These are phyloP conservation scores for Lynx canadensis DNA, from an alignment of 2,113 vertebrate species.

Conservation along the genomic window DNA sequence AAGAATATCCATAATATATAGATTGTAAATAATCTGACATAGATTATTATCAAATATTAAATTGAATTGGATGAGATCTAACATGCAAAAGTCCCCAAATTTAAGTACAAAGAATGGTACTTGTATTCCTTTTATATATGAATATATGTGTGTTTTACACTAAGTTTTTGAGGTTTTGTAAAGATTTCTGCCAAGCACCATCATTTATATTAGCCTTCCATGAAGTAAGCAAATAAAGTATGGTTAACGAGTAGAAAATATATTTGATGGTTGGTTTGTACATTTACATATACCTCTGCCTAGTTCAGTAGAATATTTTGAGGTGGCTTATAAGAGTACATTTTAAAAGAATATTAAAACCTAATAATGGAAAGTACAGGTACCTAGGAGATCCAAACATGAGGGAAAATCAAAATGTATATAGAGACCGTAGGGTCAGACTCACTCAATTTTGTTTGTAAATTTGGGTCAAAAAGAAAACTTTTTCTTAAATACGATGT, in stretches of 20 bases:
- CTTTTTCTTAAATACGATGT: neutral
- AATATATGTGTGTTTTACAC: neutral
- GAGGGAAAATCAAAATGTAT: neutral
- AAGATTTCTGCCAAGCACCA: neutral
- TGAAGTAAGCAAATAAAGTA: constrained; percentile 27
- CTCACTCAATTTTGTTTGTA: neutral
- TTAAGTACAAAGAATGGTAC: neutral
- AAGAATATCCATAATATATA: neutral
- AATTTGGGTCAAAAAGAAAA: constrained; percentile 6
- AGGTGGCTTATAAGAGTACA: neutral
- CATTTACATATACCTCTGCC: neutral
- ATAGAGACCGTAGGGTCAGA: neutral
- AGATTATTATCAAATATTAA: neutral
- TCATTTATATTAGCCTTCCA: constrained; percentile 29
- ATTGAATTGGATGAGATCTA: neutral
- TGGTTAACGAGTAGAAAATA: neutral
- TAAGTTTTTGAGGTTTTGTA: constrained; percentile 20
- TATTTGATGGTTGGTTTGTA: neutral
- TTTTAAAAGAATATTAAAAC: constrained; percentile 27
- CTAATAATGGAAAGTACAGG: neutral
- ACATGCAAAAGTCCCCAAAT: neutral
- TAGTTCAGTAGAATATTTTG: constrained; percentile 17
- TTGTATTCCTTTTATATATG: neutral
- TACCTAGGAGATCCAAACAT: neutral
- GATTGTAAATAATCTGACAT: neutral